Base-by-base conservation (phyloP, 1,140 invertebrate genomes). In the Drosophila dunni region DNA sequence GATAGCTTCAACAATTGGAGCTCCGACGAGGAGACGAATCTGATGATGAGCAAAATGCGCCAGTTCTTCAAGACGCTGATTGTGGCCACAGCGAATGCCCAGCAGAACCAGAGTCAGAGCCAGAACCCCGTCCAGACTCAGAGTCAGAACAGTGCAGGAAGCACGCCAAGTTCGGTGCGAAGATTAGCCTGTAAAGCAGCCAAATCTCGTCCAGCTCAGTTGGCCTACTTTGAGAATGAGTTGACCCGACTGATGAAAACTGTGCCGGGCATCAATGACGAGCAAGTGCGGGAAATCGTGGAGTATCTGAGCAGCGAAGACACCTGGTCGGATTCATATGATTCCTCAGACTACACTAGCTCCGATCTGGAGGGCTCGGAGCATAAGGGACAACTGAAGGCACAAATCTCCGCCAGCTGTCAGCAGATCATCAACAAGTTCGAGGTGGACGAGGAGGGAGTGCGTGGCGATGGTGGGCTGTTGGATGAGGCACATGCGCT, bases 1-100 rank as follows among this genome's bases (percentile, higher is more conserved):
- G 97, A 98, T 91, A 97, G 96, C 85, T 98, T 98, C 92, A 97
- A 97, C 86, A 97, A 97, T 81, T 98, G 97, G 97, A 97, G 96
- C 46, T 97, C 97, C 0, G 97, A 98, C 86, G 97, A 98, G 91
- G 97, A 98, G 93, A 98, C 97, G 0, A 98, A 98, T 92, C 92
- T 98, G 7, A 98, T 98, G 97, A 98, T 98, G 97, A 97, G 96
- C 8, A 98, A 97, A 93, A 97, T 98, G 96, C 93, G 97, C 3
- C 96, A 97, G 75, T 97, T 98, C 91, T 97, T 98, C 91, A 97
- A 97, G 92, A 97, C 96, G 20, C 96, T 97, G 94, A 95, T 97
- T 1, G 96, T 95, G 1, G 94, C 94, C 44, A 94, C 94, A 0
- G 94, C 94, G 5, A 95, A 95, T 82, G 94, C 94, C 0, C 93